phyloP scores from a whole-genome alignment of 92 coral and sea anemone species.

The Epizoanthus scotinus region DNA sequence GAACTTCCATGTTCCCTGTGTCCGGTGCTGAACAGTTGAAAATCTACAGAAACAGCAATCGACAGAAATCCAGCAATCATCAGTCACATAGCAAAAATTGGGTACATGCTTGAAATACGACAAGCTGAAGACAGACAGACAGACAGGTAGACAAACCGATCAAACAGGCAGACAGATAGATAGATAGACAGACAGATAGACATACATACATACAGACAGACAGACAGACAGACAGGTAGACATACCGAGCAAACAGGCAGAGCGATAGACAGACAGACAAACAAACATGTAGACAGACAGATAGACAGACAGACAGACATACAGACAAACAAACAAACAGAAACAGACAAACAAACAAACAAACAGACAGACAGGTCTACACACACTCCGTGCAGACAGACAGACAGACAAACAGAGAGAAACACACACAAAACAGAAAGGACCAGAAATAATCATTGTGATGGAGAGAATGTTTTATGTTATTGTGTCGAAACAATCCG shows the following conservation, averaged over 20 bases:
- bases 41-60: conserved; percentile 49
- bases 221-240: neutral
- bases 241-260: too few relatives aligned
- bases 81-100: too few relatives aligned
- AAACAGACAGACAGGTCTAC: too few relatives aligned
- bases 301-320: neutral
- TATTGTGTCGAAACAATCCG: too few relatives aligned
- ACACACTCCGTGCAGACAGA: too few relatives aligned
- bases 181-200: too few relatives aligned
- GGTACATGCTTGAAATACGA: neutral
- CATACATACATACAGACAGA: too few relatives aligned
- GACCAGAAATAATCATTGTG: too few relatives aligned
- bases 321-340: neutral
- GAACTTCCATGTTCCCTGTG: conserved; percentile 98
- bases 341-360: too few relatives aligned
- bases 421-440: too few relatives aligned
- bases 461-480: too few relatives aligned
- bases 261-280: too few relatives aligned
- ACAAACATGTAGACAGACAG: neutral
- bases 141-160: neutral
- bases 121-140: neutral
- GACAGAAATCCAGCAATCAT: neutral
- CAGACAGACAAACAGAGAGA: neutral
- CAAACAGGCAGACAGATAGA: neutral
- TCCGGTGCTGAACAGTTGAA: conserved; percentile 99